Evolutionary conservation across 2,113 vertebrate species (phyloP).

Genomic region (Pycnonotus jocosus): DNA sequence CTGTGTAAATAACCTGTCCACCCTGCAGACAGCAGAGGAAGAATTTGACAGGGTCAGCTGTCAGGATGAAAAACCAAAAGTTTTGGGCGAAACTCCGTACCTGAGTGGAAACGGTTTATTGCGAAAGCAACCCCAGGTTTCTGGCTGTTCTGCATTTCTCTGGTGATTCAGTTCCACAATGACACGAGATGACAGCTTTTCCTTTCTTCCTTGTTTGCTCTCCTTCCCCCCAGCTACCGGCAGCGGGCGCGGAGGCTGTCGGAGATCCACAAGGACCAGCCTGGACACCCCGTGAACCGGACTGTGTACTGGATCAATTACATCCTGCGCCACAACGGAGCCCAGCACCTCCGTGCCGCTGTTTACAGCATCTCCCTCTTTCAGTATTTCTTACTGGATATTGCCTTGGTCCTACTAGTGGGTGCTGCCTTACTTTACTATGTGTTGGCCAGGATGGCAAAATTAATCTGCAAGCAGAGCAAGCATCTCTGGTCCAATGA

Average conservation of each 20-base stretch:
- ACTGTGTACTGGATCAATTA: constrained; percentile 96
- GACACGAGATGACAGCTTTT: background rate
- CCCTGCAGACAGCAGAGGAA: background rate
- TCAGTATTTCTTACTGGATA: constrained; percentile 95
- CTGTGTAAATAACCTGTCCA: background rate
- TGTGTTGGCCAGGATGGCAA: constrained; percentile 71
- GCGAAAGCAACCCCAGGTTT: accelerated
- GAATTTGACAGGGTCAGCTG: background rate
- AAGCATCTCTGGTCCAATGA: constrained; percentile 51
- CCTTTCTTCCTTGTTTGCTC: background rate
- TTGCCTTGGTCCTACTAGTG: constrained; percentile 73
- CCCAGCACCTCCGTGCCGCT: constrained; percentile 87
- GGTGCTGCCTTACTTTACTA: constrained; percentile 71
- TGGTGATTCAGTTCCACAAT: background rate
- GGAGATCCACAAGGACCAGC: constrained; percentile 95
- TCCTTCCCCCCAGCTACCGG: constrained; percentile 76
- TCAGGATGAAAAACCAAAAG: background rate
- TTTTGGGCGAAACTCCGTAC: background rate
- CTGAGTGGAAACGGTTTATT: accelerated
- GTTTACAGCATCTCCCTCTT: constrained; percentile 86
- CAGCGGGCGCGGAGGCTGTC: constrained; percentile 84
- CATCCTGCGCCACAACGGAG: constrained; percentile 89
- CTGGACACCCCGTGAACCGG: constrained; percentile 88
- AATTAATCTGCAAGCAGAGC: constrained; percentile 67
- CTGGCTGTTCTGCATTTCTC: background rate